These are phyloP conservation scores for Chaetops frenatus DNA, from an alignment of 2,113 vertebrate genomes.

Conservation along the genomic window DNA sequence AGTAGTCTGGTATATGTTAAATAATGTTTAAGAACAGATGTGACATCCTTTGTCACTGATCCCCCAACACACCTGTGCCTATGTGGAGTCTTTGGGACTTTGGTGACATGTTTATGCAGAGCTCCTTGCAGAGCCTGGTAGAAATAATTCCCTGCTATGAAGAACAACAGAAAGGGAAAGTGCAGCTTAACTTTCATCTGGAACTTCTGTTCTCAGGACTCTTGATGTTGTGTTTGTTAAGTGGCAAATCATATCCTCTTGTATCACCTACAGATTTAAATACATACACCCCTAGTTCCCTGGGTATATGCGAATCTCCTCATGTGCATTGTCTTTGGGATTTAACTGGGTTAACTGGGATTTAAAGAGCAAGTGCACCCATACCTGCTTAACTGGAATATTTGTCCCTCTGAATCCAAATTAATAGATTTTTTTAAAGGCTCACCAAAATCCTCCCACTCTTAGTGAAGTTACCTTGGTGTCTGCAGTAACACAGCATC, in stretches of 20 bases:
- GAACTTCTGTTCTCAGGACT: background rate
- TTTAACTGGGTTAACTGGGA: background rate
- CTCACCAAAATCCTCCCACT: background rate
- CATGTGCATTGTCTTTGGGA: background rate
- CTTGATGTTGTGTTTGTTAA: background rate
- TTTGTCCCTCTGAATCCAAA: background rate
- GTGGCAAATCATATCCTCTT: fast-evolving
- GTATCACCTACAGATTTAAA: background rate
- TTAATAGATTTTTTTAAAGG: background rate
- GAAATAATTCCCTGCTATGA: background rate
- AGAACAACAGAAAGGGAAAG: background rate
- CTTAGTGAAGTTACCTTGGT: background rate
- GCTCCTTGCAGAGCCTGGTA: background rate
- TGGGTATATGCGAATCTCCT: background rate
- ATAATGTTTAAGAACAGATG: background rate
- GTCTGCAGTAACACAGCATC: background rate
- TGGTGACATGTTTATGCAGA: background rate
- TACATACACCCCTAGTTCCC: background rate
- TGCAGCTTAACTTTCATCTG: background rate
- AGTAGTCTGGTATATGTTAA: background rate
- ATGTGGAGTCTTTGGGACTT: background rate
- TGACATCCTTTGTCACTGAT: background rate
- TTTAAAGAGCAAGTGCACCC: background rate
- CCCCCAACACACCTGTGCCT: background rate
- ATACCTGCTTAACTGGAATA: background rate